phyloP scores from a whole-genome alignment of 1,140 invertebrate species.

The Pseudomyrmex cubaensis region DNA sequence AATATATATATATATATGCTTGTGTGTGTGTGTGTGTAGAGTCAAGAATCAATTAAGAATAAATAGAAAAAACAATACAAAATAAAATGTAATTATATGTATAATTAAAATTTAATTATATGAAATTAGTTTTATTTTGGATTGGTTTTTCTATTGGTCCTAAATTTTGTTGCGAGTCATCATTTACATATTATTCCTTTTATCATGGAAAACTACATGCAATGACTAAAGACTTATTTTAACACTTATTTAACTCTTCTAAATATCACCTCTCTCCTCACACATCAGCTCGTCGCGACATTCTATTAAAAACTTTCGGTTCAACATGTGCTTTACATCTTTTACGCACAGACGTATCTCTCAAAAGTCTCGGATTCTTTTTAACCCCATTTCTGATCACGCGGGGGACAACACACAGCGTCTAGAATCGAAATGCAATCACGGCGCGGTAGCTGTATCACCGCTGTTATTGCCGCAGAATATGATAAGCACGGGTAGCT shows the following conservation, averaged over 20 bases:
- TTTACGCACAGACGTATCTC: no score
- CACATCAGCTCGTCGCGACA: no score
- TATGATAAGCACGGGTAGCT: constrained; percentile 77
- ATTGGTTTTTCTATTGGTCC: no score
- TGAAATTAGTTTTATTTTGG: no score
- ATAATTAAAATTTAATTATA: no score
- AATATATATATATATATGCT: neutral
- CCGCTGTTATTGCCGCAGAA: constrained; percentile 76
- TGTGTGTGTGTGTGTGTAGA: neutral
- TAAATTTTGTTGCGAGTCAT: no score
- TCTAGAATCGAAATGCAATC: constrained; percentile 74
- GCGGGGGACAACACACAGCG: constrained; percentile 1
- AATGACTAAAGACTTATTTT: neutral
- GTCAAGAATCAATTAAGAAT: no score
- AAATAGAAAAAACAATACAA: no score
- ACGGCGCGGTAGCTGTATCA: constrained; percentile 68
- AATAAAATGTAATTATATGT: no score
- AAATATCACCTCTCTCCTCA: neutral
- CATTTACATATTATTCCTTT: neutral
- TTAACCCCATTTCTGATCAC: constrained; percentile 52
- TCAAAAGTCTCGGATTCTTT: constrained; percentile 30
- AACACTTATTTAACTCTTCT: neutral
- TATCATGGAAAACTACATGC: neutral
- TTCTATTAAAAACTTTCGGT: neutral
- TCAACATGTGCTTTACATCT: neutral